phyloP scores from a whole-genome alignment of 2,797 vertebrate genomes.

The Pangasius mekongensis region DNA sequence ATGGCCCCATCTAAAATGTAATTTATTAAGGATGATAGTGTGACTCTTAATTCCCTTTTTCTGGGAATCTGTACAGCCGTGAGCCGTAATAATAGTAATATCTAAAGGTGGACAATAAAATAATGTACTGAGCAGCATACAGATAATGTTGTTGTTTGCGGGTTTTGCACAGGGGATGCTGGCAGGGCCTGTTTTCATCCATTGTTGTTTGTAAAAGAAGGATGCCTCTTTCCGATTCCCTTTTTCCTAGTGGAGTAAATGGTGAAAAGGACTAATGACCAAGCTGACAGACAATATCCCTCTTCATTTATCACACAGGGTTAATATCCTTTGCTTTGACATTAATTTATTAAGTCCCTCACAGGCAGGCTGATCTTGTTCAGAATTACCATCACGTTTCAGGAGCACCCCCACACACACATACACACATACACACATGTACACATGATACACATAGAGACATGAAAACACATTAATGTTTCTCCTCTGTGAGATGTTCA shows the following conservation, averaged over 20 bases:
- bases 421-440: neutral
- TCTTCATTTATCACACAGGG: constrained; percentile 76
- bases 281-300: constrained; percentile 69
- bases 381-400: constrained; percentile 44
- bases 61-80: neutral
- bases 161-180: neutral
- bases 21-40: neutral
- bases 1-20: neutral
- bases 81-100: neutral
- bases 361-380: constrained; percentile 52
- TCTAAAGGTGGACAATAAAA: neutral
- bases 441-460: neutral
- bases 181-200: constrained; percentile 25
- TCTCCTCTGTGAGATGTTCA: neutral
- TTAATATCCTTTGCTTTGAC: constrained; percentile 69
- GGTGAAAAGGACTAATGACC: constrained; percentile 66
- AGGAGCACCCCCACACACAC: neutral
- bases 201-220: constrained; percentile 43
- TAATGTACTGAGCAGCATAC: neutral
- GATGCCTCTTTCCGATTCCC: constrained; percentile 32
- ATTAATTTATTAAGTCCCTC: constrained; percentile 72
- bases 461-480: neutral
- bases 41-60: neutral
- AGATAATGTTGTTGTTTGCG: neutral
- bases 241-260: constrained; percentile 51